Conservation (phyloP, 1,140 invertebrate species). For the Solenopsis invicta region DNA sequence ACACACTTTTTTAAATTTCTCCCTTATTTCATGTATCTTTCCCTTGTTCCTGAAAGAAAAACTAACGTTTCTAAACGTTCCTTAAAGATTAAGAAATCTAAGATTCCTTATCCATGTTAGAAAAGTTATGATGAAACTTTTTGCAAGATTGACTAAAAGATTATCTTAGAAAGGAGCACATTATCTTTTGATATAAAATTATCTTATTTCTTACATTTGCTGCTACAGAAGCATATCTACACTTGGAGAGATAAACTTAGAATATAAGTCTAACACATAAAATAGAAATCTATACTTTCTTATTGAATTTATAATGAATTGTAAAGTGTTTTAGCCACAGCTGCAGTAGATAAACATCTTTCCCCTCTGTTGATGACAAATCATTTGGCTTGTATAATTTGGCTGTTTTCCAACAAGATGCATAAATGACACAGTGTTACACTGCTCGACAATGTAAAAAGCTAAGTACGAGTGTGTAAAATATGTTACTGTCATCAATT, state of each 20-base stretch:
- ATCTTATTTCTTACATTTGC: neutral
- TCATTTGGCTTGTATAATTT: neutral
- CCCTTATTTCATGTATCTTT: neutral
- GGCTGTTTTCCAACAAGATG: no score
- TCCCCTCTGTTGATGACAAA: neutral
- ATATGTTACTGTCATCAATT: no score
- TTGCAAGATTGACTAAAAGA: neutral
- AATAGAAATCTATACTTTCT: neutral
- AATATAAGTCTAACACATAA: no score
- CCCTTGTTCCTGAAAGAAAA: neutral
- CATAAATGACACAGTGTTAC: no score
- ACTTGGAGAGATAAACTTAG: neutral
- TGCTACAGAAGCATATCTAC: neutral
- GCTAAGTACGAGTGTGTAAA: no score
- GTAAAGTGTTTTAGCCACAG: no score
- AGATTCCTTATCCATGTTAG: neutral
- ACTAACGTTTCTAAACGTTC: neutral
- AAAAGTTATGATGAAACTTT: neutral
- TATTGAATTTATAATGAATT: constrained; percentile 5
- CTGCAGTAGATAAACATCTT: neutral
- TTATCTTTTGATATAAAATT: neutral
- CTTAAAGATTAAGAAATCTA: neutral
- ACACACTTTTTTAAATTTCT: neutral
- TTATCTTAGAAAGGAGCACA: neutral
- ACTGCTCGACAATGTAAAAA: no score